phyloP scores from a whole-genome alignment of 2,888 invertebrate genomes.

The Polylopha cassiicola region DNA sequence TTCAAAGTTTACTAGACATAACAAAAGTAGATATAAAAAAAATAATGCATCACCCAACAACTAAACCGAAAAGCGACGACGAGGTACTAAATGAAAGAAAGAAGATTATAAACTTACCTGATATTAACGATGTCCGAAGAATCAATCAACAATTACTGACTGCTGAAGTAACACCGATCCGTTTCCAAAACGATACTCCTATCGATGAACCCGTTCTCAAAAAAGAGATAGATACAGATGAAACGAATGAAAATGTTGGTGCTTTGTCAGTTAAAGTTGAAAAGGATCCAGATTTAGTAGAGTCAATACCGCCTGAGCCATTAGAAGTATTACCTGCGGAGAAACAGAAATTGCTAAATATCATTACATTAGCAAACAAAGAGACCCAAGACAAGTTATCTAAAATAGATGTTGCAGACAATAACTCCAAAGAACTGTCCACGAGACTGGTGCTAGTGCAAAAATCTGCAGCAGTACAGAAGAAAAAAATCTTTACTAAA shows the following conservation, averaged over 20 bases:
- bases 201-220: background rate
- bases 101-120: conserved; percentile 50
- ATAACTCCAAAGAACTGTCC: background rate
- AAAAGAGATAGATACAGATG: background rate
- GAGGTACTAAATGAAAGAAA: conserved; percentile 37
- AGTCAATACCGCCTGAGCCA: background rate
- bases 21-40: conserved; percentile 23
- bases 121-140: conserved; percentile 49
- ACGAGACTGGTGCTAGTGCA: too few species aligned
- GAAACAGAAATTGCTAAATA: conserved; percentile 15
- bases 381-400: conserved; percentile 14
- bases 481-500: background rate
- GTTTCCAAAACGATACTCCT: conserved; percentile 26
- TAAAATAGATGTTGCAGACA: conserved; percentile 5
- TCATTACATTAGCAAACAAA: conserved; percentile 14
- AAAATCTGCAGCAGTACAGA: background rate
- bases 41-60: conserved; percentile 17
- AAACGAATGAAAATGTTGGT: too few species aligned
- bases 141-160: conserved; percentile 55
- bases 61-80: conserved; percentile 12
- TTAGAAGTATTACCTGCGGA: conserved; percentile 10
- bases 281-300: too few species aligned
- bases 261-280: too few species aligned
- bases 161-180: conserved; percentile 56
- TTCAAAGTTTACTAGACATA: conserved; percentile 46